These are phyloP conservation scores for Strigops habroptila DNA, from an alignment of 2,113 vertebrate species.

Conservation along the genomic window DNA sequence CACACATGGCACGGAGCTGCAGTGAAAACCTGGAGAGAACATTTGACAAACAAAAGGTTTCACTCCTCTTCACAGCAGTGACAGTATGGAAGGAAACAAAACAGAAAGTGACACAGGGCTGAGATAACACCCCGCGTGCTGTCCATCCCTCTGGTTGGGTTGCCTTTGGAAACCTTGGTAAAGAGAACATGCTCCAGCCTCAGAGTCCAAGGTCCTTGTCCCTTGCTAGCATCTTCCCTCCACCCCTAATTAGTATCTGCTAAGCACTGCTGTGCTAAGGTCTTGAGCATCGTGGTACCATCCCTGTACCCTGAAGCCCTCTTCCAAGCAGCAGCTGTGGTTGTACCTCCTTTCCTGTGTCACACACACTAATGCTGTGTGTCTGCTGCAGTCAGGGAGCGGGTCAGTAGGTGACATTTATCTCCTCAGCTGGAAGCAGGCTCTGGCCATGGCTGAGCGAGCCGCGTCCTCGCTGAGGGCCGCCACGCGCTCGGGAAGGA, in stretches of 20 bases:
- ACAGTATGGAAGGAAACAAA: neutral
- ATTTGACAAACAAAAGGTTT: neutral
- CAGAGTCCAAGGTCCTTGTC: neutral
- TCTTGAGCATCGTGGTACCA: neutral
- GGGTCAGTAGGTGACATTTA: neutral
- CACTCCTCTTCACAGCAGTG: neutral
- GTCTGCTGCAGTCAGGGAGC: neutral
- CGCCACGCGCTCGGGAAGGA: accelerated
- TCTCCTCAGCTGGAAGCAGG: neutral
- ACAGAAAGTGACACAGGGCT: neutral
- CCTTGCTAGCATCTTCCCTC: neutral
- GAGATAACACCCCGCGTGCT: neutral
- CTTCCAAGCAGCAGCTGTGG: neutral
- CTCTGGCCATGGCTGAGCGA: neutral
- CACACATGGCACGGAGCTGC: no score
- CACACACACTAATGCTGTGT: accelerated
- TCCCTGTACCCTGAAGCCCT: neutral
- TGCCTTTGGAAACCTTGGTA: neutral
- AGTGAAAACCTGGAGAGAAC: neutral
- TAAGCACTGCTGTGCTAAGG: neutral
- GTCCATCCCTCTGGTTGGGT: neutral
- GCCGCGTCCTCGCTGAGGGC: neutral
- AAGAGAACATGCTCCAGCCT: neutral
- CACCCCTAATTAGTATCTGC: neutral
- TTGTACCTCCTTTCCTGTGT: neutral